phyloP scores from a whole-genome alignment of 2,113 vertebrate genomes.

The Cyprinodon tularosa region DNA sequence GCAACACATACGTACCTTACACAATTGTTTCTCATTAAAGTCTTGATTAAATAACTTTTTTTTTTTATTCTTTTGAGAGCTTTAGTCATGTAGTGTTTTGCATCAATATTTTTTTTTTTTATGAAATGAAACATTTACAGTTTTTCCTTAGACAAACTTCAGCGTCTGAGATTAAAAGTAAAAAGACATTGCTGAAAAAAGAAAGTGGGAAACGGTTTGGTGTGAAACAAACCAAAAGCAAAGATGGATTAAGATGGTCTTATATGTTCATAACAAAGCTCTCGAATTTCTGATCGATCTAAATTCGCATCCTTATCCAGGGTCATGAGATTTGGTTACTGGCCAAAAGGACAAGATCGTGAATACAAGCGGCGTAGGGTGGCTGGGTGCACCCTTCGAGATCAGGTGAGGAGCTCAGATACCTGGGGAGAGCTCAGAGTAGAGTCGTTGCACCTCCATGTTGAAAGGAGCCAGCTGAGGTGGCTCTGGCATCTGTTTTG shows the following conservation, averaged over 20 bases:
- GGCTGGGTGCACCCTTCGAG: too few species aligned
- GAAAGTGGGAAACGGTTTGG: neutral
- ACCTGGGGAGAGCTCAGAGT: too few species aligned
- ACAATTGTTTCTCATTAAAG: constrained; percentile 14
- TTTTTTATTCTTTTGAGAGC: neutral
- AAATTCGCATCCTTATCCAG: too few species aligned
- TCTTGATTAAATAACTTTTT: constrained; percentile 14
- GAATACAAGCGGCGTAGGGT: too few species aligned
- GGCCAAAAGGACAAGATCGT: too few species aligned
- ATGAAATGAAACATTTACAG: neutral
- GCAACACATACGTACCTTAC: constrained; percentile 4
- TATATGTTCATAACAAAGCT: too few species aligned
- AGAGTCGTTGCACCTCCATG: too few species aligned
- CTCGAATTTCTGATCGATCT: too few species aligned
- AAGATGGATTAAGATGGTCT: neutral
- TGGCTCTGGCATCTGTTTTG: too few species aligned
- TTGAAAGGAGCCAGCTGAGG: too few species aligned
- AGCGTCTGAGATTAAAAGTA: constrained; percentile 37
- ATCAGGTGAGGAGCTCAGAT: too few species aligned
- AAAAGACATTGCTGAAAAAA: constrained; percentile 16
- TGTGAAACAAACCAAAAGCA: neutral
- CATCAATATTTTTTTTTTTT: constrained; percentile 2
- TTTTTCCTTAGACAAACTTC: constrained; percentile 20
- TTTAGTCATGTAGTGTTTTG: constrained; percentile 6
- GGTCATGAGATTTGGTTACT: too few species aligned